Conservation (phyloP, 2,888 invertebrate genomes). For the Augochlorella aurata region DNA sequence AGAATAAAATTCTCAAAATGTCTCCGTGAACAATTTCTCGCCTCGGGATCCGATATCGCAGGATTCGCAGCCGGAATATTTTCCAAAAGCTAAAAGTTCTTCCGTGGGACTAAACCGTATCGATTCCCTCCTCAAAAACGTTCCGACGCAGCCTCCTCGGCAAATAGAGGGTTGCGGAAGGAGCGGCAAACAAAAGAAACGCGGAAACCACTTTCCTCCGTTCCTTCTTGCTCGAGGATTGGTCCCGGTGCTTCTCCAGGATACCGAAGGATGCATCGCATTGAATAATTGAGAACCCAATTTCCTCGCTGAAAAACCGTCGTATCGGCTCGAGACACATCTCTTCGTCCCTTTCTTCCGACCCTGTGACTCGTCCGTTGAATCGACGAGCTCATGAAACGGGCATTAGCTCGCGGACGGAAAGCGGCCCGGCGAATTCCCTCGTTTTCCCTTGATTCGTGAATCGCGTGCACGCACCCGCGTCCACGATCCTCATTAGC, state of each 20-base stretch:
- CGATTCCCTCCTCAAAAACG: slow-evolving; percentile 26
- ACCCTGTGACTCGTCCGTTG: not conserved
- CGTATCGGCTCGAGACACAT: slow-evolving; percentile 31
- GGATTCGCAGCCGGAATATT: not conserved
- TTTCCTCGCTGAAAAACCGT: slow-evolving; percentile 53
- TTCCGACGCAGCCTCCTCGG: not conserved
- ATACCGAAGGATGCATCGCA: slow-evolving; percentile 42
- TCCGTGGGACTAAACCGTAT: slow-evolving; percentile 8
- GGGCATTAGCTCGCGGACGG: slow-evolving; percentile 8
- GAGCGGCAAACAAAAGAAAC: slow-evolving; percentile 41
- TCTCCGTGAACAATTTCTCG: not conserved
- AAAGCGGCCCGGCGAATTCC: not conserved
- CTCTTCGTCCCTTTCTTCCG: no score
- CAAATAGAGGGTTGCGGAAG: slow-evolving; percentile 23
- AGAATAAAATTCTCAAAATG: not conserved
- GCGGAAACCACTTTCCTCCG: slow-evolving; percentile 47
- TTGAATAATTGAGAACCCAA: slow-evolving; percentile 67
- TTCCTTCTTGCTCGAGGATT: slow-evolving; percentile 22
- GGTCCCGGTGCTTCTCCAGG: slow-evolving; percentile 36
- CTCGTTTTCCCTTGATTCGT: slow-evolving; percentile 37
- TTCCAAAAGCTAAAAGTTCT: not conserved
- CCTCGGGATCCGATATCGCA: not conserved
- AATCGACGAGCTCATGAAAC: slow-evolving; percentile 10
- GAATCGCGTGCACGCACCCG: slow-evolving; percentile 40
- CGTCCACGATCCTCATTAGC: slow-evolving; percentile 55